Evolutionary conservation across 2,888 invertebrate genomes (phyloP).

Genomic region (Nephrotoma appendiculata): DNA sequence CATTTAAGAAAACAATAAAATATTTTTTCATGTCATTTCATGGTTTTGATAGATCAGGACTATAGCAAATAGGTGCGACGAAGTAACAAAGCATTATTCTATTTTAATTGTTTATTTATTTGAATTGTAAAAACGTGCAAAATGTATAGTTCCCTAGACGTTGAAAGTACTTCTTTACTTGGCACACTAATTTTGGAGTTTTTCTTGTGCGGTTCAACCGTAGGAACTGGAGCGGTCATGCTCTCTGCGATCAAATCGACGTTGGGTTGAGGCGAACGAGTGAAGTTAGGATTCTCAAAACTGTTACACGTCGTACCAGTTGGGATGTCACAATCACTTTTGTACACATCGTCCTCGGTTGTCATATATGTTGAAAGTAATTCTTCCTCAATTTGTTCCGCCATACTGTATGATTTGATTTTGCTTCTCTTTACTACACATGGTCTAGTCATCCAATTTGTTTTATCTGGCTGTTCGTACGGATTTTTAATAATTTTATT

Average conservation of each 20-base stretch:
- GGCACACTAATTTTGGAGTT: background rate
- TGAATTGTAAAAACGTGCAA: no score
- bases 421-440: background rate
- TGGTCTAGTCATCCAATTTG: no score
- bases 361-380: no score
- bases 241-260: background rate
- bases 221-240: background rate
- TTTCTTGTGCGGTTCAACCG: background rate
- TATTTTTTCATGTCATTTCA: no score
- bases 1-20: no score
- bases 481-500: background rate
- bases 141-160: background rate
- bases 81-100: no score
- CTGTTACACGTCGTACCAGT: background rate
- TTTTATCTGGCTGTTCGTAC: background rate
- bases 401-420: background rate
- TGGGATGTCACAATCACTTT: no score
- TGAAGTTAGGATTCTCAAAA: background rate
- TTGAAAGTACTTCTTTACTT: background rate
- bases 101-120: no score
- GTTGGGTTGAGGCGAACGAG: background rate
- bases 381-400: background rate
- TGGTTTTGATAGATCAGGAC: no score
- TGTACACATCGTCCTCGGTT: no score
- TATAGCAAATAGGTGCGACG: no score